A percentile compares a stretch with the other conserved stretches of the same genome.
These are phyloP conservation scores for Chaetogeoica ovagalla DNA, from an alignment of 2,888 invertebrate genomes.

Conservation along the genomic window DNA sequence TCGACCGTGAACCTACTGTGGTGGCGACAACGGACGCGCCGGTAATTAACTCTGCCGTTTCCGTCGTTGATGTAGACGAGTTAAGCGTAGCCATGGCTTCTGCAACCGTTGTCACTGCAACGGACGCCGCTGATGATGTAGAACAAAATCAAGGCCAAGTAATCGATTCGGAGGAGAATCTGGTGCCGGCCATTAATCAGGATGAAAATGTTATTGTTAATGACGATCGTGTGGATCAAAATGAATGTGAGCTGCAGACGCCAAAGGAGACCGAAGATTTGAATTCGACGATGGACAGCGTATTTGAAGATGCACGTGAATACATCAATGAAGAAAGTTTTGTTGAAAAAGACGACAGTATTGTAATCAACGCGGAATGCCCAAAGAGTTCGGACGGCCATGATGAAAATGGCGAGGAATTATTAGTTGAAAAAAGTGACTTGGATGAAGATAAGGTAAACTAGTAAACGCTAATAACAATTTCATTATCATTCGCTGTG, in stretches of 20 bases:
- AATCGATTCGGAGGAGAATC: not conserved
- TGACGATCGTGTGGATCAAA: not conserved
- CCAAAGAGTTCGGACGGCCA: not conserved
- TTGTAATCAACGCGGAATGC: not conserved
- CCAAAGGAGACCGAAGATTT: not conserved
- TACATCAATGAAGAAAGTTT: constrained; percentile 5
- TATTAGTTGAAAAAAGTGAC: not conserved
- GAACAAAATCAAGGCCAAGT: not conserved
- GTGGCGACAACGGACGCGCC: not conserved
- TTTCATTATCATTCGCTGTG: too few species aligned
- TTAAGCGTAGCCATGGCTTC: constrained; percentile 12
- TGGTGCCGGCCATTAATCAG: too few species aligned
- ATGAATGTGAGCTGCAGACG: too few species aligned
- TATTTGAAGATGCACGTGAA: constrained; percentile 3
- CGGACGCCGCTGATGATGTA: not conserved
- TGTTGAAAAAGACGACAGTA: not conserved
- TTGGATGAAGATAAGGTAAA: not conserved
- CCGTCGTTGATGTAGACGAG: not conserved
- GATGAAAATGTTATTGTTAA: not conserved
- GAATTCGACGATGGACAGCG: not conserved
- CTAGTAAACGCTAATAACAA: not conserved
- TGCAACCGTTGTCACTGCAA: not conserved
- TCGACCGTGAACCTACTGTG: not conserved
- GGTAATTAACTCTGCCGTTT: not conserved
- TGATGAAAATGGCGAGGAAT: too few species aligned